Conservation (phyloP, 2,113 vertebrate species). For the Chaetura pelagica region DNA sequence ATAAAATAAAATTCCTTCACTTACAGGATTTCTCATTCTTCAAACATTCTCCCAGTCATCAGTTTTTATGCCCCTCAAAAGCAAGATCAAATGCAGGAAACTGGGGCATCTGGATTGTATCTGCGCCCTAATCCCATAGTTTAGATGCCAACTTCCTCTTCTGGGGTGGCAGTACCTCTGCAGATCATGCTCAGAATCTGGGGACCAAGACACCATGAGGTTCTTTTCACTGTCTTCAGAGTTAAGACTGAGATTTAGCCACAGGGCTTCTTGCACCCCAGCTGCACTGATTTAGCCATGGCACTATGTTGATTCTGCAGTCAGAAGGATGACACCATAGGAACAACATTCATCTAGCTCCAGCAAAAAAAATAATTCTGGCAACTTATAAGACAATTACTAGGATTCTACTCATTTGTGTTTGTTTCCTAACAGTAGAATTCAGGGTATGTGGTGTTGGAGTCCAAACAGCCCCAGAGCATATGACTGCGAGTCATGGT, state of each 20-base stretch:
- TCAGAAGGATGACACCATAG: constrained; percentile 11
- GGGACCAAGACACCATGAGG: not conserved
- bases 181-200: not conserved
- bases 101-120: not conserved
- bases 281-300: not conserved
- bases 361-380: not conserved
- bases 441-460: constrained; percentile 9
- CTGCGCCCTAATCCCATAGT: not conserved
- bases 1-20: not conserved
- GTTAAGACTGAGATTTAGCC: not conserved
- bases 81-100: constrained; percentile 1
- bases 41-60: not conserved
- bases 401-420: not conserved
- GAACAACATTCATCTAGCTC: not conserved
- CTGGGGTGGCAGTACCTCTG: not conserved
- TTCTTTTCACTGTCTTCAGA: not conserved
- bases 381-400: constrained; percentile 17
- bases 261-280: not conserved
- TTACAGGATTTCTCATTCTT: not conserved
- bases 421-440: constrained; percentile 7
- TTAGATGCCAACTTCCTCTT: constrained; percentile 13
- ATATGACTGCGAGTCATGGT: not conserved
- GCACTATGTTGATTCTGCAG: not conserved
- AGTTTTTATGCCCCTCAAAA: not conserved
- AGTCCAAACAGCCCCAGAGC: constrained; percentile 3